phyloP scores from a whole-genome alignment of 2,113 vertebrate genomes.

The Scortum barcoo region DNA sequence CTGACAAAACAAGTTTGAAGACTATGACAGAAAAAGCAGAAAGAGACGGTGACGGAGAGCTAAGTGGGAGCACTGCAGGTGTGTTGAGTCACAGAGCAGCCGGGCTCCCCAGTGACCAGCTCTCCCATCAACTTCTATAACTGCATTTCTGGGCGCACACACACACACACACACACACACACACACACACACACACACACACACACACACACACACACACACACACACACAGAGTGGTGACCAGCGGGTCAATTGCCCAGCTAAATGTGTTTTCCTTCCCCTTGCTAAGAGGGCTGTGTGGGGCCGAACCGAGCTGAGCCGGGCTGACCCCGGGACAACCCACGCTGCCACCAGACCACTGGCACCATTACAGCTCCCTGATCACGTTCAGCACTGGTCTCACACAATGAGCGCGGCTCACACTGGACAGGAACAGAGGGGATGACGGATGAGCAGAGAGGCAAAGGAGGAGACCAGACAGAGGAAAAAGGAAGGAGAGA shows the following conservation, averaged over 20 bases:
- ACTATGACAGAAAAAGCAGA: background rate
- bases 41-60: constrained; percentile 24
- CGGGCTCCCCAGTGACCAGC: constrained; percentile 81
- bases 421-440: constrained; percentile 39
- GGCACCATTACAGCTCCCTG: constrained; percentile 61
- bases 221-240: constrained; percentile 42
- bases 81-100: constrained; percentile 65
- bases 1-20: background rate
- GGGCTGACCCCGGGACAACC: constrained; percentile 55
- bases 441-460: constrained; percentile 59
- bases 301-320: constrained; percentile 53
- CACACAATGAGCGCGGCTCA: constrained; percentile 25
- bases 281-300: constrained; percentile 60
- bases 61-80: constrained; percentile 19
- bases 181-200: constrained; percentile 29
- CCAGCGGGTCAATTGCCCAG: constrained; percentile 80
- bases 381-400: constrained; percentile 31
- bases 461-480: constrained; percentile 27
- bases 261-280: constrained; percentile 84
- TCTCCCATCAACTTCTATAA: constrained; percentile 90
- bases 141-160: constrained; percentile 88
- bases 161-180: constrained; percentile 30
- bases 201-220: constrained; percentile 41
- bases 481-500: background rate
- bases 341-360: constrained; percentile 41